Conservation (phyloP, 2,888 invertebrate genomes). For the Temnothorax ravouxi region DNA sequence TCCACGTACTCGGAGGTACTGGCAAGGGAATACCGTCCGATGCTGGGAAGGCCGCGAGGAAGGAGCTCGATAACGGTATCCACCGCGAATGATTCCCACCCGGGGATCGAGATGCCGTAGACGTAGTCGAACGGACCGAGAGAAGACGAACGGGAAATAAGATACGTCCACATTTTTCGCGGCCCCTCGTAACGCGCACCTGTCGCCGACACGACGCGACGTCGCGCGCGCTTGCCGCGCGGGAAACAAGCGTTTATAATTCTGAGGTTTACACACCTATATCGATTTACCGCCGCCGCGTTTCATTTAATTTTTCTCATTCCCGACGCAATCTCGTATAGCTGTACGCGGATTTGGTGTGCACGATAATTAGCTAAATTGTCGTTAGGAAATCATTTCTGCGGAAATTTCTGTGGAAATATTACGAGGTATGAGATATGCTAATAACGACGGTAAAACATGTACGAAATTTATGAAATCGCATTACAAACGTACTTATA, state of each 20-base stretch:
- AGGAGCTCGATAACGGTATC: constrained; percentile 64
- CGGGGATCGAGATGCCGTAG: constrained; percentile 46
- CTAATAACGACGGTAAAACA: background rate
- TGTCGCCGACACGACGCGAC: constrained; percentile 11
- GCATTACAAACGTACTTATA: background rate
- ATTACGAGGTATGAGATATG: background rate
- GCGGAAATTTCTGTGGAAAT: constrained; percentile 4
- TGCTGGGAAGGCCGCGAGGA: constrained; percentile 27
- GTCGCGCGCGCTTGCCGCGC: constrained; percentile 8
- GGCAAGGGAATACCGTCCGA: constrained; percentile 42
- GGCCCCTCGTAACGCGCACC: constrained; percentile 49
- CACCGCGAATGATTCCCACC: constrained; percentile 60
- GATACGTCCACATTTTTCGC: constrained; percentile 61
- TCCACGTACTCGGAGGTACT: constrained; percentile 59
- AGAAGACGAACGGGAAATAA: constrained; percentile 58
- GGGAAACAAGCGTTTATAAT: constrained; percentile 14
- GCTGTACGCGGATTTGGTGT: background rate
- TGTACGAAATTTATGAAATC: constrained; percentile 1
- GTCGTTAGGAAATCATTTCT: background rate
- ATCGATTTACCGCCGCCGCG: constrained; percentile 1
- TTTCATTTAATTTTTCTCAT: background rate
- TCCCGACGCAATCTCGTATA: background rate
- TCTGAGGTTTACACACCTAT: constrained; percentile 14
- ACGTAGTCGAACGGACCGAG: constrained; percentile 53
- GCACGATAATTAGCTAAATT: background rate